Conservation (phyloP, 2,888 invertebrate genomes). For the Eustalomyia histrio region DNA sequence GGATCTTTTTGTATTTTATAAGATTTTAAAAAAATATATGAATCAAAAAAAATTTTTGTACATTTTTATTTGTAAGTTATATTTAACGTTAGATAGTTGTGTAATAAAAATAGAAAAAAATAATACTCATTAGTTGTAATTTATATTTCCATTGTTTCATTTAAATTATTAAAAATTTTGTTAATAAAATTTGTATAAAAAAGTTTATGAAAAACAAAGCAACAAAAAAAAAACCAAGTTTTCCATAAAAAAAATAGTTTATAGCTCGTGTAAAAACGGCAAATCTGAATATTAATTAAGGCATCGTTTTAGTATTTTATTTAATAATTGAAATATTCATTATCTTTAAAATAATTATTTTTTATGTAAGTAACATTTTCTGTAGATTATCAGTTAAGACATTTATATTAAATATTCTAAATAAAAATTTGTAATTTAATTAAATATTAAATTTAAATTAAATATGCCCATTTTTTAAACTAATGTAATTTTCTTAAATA, state of each 20-base stretch:
- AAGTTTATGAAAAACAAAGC: conserved; percentile 35
- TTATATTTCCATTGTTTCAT: neutral
- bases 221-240: conserved; percentile 58
- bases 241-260: conserved; percentile 46
- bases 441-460: conserved; percentile 3
- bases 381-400: conserved; percentile 9
- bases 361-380: neutral
- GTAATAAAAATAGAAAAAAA: conserved; percentile 14
- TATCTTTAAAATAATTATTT: neutral
- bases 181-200: conserved; percentile 14
- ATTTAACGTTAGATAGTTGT: conserved; percentile 32
- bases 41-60: conserved; percentile 43
- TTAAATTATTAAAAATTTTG: neutral
- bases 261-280: conserved; percentile 13
- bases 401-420: conserved; percentile 11
- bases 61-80: conserved; percentile 23
- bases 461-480: conserved; percentile 25
- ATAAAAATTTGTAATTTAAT: conserved; percentile 19
- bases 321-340: neutral
- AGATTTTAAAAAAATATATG: neutral
- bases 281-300: neutral
- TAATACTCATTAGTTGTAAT: neutral
- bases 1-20: conserved; percentile 42
- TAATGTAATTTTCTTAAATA: conserved; percentile 12
- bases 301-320: neutral